These are phyloP conservation scores for Pygoscelis antarcticus DNA, from an alignment of 2,113 vertebrate species.

Conservation along the genomic window DNA sequence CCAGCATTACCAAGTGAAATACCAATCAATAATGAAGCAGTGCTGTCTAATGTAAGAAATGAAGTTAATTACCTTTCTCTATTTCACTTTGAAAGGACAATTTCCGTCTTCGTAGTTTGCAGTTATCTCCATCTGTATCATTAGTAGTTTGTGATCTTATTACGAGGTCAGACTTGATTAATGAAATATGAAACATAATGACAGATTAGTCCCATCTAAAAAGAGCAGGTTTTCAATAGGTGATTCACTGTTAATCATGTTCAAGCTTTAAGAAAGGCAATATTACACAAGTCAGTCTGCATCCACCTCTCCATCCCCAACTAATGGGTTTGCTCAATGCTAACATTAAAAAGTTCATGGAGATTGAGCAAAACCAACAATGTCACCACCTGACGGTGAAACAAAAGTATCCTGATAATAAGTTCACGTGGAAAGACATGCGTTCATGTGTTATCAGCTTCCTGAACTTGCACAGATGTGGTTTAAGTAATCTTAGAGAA, in stretches of 20 bases:
- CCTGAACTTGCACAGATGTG: not conserved
- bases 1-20: not conserved
- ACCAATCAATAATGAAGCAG: conserved; percentile 20
- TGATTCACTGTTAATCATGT: conserved; percentile 31
- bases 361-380: not conserved
- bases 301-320: not conserved
- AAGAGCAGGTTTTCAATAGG: not conserved
- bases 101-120: conserved; percentile 84
- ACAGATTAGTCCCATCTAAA: conserved; percentile 55
- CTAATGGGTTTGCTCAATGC: not conserved
- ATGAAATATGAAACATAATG: conserved; percentile 62
- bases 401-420: not conserved
- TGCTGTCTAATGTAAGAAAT: conserved; percentile 49
- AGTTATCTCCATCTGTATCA: conserved; percentile 84
- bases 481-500: not conserved
- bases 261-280: conserved; percentile 11
- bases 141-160: conserved; percentile 77
- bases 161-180: conserved; percentile 76
- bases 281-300: conserved; percentile 2
- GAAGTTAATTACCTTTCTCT: conserved; percentile 82
- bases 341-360: not conserved
- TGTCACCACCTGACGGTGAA: not conserved
- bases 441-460: not conserved
- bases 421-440: not conserved
- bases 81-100: conserved; percentile 90